Conservation (phyloP, 2,113 vertebrate species). For the Poecile atricapillus region DNA sequence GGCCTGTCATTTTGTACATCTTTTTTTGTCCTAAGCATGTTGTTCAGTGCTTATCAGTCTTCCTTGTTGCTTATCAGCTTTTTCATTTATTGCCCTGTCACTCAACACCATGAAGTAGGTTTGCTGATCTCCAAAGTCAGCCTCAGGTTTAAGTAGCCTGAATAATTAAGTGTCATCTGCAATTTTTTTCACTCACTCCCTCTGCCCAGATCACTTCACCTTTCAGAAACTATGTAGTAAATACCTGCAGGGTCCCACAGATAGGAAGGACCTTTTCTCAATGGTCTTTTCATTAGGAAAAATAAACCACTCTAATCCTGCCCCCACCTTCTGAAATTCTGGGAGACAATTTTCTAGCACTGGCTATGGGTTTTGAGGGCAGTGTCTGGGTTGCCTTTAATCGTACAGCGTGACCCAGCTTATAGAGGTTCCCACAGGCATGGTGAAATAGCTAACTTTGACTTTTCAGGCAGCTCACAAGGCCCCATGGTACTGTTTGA, state of each 20-base stretch:
- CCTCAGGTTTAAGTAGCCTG: neutral
- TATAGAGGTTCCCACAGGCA: neutral
- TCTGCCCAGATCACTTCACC: neutral
- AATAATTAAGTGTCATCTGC: neutral
- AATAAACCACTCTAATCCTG: neutral
- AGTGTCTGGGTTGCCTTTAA: neutral
- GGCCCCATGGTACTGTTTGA: neutral
- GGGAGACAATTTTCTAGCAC: neutral
- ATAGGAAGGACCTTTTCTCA: neutral
- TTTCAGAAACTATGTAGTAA: neutral
- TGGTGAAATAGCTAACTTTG: neutral
- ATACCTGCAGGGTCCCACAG: neutral
- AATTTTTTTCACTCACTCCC: neutral
- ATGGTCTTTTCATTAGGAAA: neutral
- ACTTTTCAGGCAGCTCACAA: neutral
- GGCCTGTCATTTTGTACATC: neutral
- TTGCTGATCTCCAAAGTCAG: neutral
- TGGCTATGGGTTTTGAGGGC: neutral
- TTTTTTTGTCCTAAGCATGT: neutral
- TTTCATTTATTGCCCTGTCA: neutral
- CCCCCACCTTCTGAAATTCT: neutral
- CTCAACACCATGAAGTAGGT: neutral
- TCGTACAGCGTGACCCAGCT: fast-evolving
- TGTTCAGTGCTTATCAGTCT: neutral
- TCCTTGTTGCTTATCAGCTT: neutral